Evolutionary conservation across 2,888 invertebrate species (phyloP).

Genomic region (Meiosimyza platycephala): DNA sequence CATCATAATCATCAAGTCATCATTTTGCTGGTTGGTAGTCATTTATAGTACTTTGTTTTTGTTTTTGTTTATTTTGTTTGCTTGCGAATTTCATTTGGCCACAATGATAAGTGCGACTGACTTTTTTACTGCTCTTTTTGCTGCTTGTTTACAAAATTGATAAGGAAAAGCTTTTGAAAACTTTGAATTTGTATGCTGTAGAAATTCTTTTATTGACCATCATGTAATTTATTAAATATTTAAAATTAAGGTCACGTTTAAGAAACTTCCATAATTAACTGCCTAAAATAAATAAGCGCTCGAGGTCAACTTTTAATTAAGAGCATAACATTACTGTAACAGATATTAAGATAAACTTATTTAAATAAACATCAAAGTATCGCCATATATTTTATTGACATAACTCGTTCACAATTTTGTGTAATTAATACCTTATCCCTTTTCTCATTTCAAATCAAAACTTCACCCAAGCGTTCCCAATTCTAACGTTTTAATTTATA

Average conservation of each 20-base stretch:
- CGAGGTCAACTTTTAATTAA: background rate
- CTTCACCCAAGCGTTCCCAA: slow-evolving; percentile 49
- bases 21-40: slow-evolving; percentile 13
- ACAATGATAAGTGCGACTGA: slow-evolving; percentile 17
- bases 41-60: background rate
- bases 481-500: slow-evolving; percentile 2
- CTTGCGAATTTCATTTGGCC: slow-evolving; percentile 19
- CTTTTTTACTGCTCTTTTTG: slow-evolving; percentile 41
- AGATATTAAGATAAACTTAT: too few relatives aligned
- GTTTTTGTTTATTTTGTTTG: slow-evolving; percentile 10
- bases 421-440: background rate
- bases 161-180: background rate
- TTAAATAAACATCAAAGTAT: too few relatives aligned
- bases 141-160: slow-evolving; percentile 1
- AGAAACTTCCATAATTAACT: too few relatives aligned
- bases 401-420: too few relatives aligned
- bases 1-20: slow-evolving; percentile 24
- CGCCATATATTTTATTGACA: too few relatives aligned
- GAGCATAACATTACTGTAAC: background rate
- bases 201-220: too few relatives aligned
- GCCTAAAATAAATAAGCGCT: background rate
- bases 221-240: too few relatives aligned
- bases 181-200: background rate
- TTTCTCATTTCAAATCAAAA: slow-evolving; percentile 39
- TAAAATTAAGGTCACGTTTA: too few relatives aligned